Conservation (phyloP, 1,140 invertebrate species). For the Galendromus occidentalis region DNA sequence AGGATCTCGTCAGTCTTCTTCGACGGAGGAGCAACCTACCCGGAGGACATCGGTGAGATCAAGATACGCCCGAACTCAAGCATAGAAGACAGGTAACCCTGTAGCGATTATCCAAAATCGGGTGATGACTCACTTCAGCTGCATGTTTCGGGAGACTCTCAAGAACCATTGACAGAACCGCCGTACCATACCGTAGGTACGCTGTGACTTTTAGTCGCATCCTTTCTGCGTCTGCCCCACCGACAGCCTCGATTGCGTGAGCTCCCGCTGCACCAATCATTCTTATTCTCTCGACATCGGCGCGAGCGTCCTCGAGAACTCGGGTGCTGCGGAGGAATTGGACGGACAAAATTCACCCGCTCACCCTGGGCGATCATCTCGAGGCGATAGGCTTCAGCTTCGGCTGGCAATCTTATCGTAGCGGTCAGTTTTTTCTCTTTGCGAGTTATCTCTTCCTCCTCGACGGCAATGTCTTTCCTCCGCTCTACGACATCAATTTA, state of each 20-base stretch:
- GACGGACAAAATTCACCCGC: constrained; percentile 21
- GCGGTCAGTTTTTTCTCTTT: constrained; percentile 32
- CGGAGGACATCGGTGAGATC: constrained; percentile 22
- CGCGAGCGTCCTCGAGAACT: constrained; percentile 28
- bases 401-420: constrained; percentile 30
- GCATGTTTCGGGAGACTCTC: constrained; percentile 34
- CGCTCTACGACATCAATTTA: constrained; percentile 35
- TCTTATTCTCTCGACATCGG: constrained; percentile 31
- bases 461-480: constrained; percentile 33
- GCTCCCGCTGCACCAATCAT: constrained; percentile 30
- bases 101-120: too few species aligned
- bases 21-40: constrained; percentile 31
- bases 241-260: constrained; percentile 30
- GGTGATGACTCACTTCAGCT: constrained; percentile 20
- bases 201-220: constrained; percentile 34
- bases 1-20: constrained; percentile 33
- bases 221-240: constrained; percentile 33
- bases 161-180: constrained; percentile 30
- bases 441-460: constrained; percentile 32
- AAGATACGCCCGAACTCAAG: background rate
- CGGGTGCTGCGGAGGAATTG: constrained; percentile 24
- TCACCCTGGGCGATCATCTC: constrained; percentile 30
- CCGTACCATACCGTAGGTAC: constrained; percentile 34
- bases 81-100: constrained; percentile 12
- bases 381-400: constrained; percentile 31